Conservation (phyloP, 2,888 invertebrate genomes). For the Ennomos erosarius region DNA sequence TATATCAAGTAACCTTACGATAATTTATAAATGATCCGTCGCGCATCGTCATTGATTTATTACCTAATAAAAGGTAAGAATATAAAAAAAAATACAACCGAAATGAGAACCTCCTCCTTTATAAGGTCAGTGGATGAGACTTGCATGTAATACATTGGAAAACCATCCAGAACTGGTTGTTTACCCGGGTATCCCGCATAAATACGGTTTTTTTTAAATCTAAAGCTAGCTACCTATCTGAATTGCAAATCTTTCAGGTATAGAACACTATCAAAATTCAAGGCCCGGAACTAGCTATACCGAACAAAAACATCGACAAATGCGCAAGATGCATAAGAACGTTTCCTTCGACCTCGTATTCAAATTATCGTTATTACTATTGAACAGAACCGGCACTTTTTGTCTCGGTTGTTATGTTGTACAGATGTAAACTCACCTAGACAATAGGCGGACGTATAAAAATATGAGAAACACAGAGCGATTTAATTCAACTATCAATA, state of each 20-base stretch:
- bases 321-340: constrained; percentile 35
- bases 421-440: constrained; percentile 48
- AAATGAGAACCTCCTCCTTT: too few species aligned
- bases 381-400: constrained; percentile 52
- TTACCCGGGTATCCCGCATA: not conserved
- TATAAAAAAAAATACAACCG: not conserved
- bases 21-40: too few species aligned
- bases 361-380: constrained; percentile 57
- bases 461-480: constrained; percentile 65
- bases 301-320: constrained; percentile 36
- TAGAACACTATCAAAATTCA: constrained; percentile 13
- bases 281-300: constrained; percentile 17
- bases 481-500: constrained; percentile 53
- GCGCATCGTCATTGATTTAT: not conserved
- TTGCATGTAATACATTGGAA: too few species aligned
- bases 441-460: constrained; percentile 75
- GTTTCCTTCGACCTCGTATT: constrained; percentile 58
- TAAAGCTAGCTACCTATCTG: not conserved
- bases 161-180: not conserved
- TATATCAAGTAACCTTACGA: constrained; percentile 4
- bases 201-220: not conserved
- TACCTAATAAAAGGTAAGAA: not conserved
- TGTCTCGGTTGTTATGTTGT: constrained; percentile 49
- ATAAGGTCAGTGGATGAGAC: too few species aligned
- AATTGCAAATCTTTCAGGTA: not conserved